Conservation (phyloP, 2,797 vertebrate species). For the Sarcophilus harrisii region DNA sequence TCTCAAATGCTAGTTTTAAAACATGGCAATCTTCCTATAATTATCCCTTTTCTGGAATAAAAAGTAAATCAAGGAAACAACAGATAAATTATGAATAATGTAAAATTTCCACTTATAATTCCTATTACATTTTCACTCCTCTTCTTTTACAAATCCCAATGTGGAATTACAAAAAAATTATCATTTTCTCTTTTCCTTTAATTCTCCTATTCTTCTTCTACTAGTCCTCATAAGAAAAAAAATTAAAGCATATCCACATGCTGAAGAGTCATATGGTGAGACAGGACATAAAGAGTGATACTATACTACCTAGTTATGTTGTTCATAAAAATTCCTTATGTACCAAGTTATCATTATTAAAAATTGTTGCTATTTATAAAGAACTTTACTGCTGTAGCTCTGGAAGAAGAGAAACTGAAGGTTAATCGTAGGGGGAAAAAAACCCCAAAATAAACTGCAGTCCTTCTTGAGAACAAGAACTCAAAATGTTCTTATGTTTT, state of each 20-base stretch:
- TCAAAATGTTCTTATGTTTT: neutral
- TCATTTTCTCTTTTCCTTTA: constrained; percentile 19
- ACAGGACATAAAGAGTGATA: neutral
- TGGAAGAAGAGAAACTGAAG: neutral
- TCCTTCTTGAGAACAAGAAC: neutral
- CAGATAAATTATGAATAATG: constrained; percentile 24
- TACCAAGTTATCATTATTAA: neutral
- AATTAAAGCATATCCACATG: neutral
- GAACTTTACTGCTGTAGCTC: neutral
- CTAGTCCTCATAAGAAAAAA: neutral
- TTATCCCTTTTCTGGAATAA: constrained; percentile 28
- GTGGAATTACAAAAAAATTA: constrained; percentile 28
- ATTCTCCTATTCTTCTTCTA: neutral
- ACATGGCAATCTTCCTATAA: constrained; percentile 6
- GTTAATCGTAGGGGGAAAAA: neutral
- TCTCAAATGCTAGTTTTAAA: constrained; percentile 44
- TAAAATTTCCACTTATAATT: constrained; percentile 31
- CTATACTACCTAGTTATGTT: neutral
- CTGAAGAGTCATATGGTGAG: neutral
- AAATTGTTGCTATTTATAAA: neutral
- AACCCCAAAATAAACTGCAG: neutral
- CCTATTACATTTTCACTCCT: neutral
- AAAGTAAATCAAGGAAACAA: constrained; percentile 21
- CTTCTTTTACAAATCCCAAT: constrained; percentile 44
- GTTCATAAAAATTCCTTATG: neutral